Percentiles rank a stretch among this genome's conserved stretches.
These are phyloP conservation scores for Castor canadensis DNA, from an alignment of 2,113 vertebrate species.

Conservation along the genomic window DNA sequence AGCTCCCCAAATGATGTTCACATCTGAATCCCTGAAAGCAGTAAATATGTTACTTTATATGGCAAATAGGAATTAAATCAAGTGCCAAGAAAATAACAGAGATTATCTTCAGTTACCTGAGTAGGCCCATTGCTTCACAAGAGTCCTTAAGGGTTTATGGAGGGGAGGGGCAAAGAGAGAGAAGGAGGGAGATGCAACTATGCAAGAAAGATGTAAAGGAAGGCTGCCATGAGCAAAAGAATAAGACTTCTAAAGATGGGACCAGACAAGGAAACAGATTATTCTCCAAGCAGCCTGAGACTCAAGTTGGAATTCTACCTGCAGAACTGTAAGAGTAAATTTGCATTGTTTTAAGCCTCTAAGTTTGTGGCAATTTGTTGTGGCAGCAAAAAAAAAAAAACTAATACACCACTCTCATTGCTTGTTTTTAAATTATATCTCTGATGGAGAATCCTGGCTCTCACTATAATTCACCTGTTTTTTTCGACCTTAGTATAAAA, in stretches of 20 bases:
- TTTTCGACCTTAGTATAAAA: neutral
- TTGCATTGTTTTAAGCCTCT: neutral
- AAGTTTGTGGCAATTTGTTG: neutral
- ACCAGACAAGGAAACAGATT: neutral
- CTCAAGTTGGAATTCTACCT: neutral
- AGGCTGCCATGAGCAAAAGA: neutral
- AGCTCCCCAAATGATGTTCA: neutral
- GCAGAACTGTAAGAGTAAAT: neutral
- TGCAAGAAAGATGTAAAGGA: neutral
- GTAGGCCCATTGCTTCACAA: neutral
- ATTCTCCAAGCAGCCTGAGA: neutral
- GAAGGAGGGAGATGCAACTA: neutral
- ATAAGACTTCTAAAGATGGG: neutral
- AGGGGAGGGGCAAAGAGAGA: neutral
- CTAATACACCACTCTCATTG: neutral
- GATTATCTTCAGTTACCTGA: neutral
- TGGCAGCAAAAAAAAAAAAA: neutral
- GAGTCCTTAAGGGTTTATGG: neutral
- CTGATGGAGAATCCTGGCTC: neutral
- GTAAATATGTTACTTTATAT: neutral
- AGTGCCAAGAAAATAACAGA: neutral
- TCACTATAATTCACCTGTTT: neutral
- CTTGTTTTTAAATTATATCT: slow-evolving; percentile 22
- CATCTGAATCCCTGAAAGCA: neutral
- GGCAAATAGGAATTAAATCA: too few species aligned